Conservation (phyloP, 92 coral and sea anemone species). For the Palythoa caribaeorum region DNA sequence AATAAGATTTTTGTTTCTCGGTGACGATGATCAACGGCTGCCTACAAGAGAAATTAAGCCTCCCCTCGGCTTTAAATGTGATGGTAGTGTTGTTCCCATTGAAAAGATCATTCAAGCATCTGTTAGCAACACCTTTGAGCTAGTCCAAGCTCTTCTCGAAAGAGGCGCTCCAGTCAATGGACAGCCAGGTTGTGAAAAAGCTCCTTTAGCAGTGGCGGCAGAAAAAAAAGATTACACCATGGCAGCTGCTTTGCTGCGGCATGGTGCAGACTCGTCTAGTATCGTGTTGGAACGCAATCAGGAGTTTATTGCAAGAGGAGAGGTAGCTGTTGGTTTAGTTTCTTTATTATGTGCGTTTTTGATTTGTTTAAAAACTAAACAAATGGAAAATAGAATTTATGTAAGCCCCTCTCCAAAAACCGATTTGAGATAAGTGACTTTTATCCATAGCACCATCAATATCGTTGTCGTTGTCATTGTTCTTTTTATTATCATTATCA, state of each 20-base stretch:
- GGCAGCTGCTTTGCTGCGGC: slow-evolving; percentile 65
- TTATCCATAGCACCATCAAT: neutral
- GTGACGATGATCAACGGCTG: slow-evolving; percentile 19
- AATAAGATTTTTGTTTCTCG: slow-evolving; percentile 61
- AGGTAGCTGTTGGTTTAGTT: slow-evolving; percentile 4
- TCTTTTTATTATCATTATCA: neutral
- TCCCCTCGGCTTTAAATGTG: slow-evolving; percentile 38
- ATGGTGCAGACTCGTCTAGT: slow-evolving; percentile 67
- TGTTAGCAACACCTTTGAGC: slow-evolving; percentile 46
- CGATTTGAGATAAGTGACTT: too few species aligned
- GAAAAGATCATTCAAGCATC: slow-evolving; percentile 64
- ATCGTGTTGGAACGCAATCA: slow-evolving; percentile 47
- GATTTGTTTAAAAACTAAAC: too few species aligned
- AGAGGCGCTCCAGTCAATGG: slow-evolving; percentile 66
- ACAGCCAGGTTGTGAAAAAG: slow-evolving; percentile 35
- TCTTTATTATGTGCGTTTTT: neutral
- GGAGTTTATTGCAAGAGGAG: slow-evolving; percentile 34
- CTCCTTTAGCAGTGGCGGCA: slow-evolving; percentile 66
- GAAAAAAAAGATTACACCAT: slow-evolving; percentile 56
- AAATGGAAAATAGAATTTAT: too few species aligned
- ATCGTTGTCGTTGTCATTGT: neutral
- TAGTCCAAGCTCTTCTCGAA: slow-evolving; percentile 51
- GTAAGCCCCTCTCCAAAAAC: too few species aligned
- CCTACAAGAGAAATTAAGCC: slow-evolving; percentile 2
- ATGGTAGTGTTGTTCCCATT: slow-evolving; percentile 62